Percentiles rank a stretch among this genome's conserved stretches.
Evolutionary conservation across 2,113 vertebrate genomes (phyloP).

Genomic region (Rynchops niger): DNA sequence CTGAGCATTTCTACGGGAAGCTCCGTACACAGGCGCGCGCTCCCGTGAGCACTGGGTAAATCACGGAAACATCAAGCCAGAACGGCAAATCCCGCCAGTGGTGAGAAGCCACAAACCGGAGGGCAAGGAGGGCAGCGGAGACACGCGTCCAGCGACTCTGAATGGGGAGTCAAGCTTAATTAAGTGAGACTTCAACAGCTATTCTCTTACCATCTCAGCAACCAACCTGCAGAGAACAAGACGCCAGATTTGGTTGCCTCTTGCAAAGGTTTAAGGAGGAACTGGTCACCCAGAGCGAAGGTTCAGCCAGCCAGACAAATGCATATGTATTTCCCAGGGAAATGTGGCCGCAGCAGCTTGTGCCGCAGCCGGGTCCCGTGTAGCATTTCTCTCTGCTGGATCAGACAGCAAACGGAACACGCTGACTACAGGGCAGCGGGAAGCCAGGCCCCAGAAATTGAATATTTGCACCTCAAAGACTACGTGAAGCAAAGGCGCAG

Average conservation of each 20-base stretch:
- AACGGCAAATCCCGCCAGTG: background rate
- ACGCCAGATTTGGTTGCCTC: background rate
- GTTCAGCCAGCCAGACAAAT: background rate
- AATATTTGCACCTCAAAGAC: accelerated
- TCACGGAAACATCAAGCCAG: accelerated
- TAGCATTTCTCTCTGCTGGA: background rate
- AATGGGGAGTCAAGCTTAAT: accelerated
- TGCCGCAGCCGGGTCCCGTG: background rate
- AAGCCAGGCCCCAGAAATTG: background rate
- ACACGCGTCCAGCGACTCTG: accelerated
- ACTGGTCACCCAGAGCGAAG: accelerated
- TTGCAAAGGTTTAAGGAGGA: background rate
- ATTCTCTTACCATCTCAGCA: accelerated
- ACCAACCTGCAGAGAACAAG: accelerated
- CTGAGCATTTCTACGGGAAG: background rate
- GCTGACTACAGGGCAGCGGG: accelerated
- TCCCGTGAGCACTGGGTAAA: accelerated
- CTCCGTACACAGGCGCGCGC: accelerated
- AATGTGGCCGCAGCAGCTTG: too few relatives aligned
- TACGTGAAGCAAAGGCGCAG: background rate
- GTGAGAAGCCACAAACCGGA: background rate
- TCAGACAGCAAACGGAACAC: background rate
- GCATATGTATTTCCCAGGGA: accelerated
- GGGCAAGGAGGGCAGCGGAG: background rate
- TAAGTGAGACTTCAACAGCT: background rate